A percentile compares a stretch with the other conserved stretches of the same genome.
These are phyloP conservation scores for Triops longicaudatus DNA, from an alignment of 1,140 invertebrate species.

Conservation along the genomic window DNA sequence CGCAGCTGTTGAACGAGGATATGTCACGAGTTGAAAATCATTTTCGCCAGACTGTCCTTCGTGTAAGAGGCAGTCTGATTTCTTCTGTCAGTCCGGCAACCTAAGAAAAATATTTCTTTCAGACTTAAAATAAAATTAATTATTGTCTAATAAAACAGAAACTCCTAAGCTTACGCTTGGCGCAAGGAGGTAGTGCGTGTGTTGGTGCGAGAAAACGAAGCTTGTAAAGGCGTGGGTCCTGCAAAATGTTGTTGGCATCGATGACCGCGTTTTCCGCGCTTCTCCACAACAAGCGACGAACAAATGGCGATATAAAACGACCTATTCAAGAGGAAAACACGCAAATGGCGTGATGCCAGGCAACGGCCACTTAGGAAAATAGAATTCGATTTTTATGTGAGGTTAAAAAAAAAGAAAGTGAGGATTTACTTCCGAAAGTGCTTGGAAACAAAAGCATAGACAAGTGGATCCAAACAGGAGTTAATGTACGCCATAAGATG, in stretches of 20 bases:
- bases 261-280: background rate
- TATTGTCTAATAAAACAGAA: background rate
- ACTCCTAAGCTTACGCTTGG: background rate
- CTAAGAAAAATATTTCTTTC: background rate
- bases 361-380: conserved; percentile 16
- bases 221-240: background rate
- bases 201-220: background rate
- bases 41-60: background rate
- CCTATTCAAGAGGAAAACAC: background rate
- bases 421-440: conserved; percentile 50
- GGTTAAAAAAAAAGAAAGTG: background rate
- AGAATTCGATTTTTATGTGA: conserved; percentile 13
- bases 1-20: background rate
- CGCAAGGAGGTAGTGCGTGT: background rate
- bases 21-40: background rate
- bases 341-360: background rate
- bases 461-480: conserved; percentile 66
- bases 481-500: conserved; percentile 59
- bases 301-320: conserved; percentile 6
- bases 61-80: background rate
- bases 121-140: background rate
- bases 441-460: conserved; percentile 73
- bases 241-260: background rate
- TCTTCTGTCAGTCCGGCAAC: background rate
- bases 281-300: background rate